Evolutionary conservation across 1,140 invertebrate genomes (phyloP), one percentile per base, ranked within the genome.

Genomic region (Drosophila erecta): DNA sequence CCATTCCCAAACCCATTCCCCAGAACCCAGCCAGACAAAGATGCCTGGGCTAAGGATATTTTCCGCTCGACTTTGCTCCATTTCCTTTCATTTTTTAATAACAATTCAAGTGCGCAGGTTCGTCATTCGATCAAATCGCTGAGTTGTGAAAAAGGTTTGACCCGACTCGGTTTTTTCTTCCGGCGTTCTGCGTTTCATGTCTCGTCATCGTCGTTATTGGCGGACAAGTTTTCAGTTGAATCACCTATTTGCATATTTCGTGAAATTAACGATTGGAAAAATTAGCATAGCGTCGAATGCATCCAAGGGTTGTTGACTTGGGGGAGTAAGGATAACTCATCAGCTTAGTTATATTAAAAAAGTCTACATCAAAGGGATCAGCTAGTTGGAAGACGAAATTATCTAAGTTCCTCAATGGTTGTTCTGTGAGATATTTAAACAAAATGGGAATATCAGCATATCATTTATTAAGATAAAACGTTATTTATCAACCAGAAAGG

Each of bases 201-300:
- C 46, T 41, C 57, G 57, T 81, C 74, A 86, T 77, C 69, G 55
- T 44, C 41, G 43, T 79, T 69, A 56, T 80, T 79, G 59, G 43
- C 35, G 49, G 20, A 78, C 75, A 84, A 81, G 60, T 81, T 83
- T 79, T 83, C 81, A 78, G 41, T 70, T 66, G 78, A 85, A 81
- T 75, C 62, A 50, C 70, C 76, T 41, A 86, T 87, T 87, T 87
- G 75, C 81, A 86, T 86, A 76, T 87, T 76, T 60, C 49, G 60
- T 54, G 54, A 85, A 81, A 77, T 85, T 85, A 87, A 85, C 70
- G 79, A 75, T 66, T 81, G 70, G 78, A 75, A 81, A 74, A 81
- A 87, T 84, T 84, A 76, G 59, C 80, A 84, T 74, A 62, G 20
- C 37, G 33, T 56, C 4, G 51, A 43, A 14, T 43, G 51, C 64